Evolutionary conservation across 2,113 vertebrate species (phyloP).

Genomic region (Corythornis vintsioides): DNA sequence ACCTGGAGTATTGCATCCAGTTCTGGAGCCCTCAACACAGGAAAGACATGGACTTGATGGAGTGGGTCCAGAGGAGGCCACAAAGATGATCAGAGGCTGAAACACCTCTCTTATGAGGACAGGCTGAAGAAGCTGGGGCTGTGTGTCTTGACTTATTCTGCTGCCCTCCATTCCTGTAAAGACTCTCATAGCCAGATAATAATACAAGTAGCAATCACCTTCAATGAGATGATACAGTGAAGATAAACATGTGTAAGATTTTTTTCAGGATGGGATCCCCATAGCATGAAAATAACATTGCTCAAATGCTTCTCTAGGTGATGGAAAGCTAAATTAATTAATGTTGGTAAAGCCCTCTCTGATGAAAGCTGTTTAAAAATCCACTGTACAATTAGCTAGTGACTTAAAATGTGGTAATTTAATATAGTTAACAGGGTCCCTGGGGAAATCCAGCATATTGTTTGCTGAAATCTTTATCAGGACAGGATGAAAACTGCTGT

Average conservation of each 20-base stretch:
- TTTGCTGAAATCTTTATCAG: slow-evolving; percentile 23
- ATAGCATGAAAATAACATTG: slow-evolving; percentile 6
- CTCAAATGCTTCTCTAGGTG: slow-evolving; percentile 28
- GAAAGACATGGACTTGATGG: too few relatives aligned
- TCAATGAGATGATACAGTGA: background rate
- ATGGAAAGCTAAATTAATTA: slow-evolving; percentile 48
- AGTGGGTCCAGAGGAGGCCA: too few relatives aligned
- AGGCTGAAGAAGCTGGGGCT: too few relatives aligned
- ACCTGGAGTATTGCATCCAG: too few relatives aligned
- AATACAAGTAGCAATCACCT: background rate
- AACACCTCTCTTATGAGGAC: too few relatives aligned
- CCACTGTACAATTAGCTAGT: slow-evolving; percentile 29
- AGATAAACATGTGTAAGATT: background rate
- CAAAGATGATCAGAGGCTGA: too few relatives aligned
- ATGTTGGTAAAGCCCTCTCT: slow-evolving; percentile 28
- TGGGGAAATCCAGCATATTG: slow-evolving; percentile 21
- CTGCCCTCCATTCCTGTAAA: background rate
- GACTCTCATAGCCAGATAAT: background rate
- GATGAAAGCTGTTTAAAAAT: slow-evolving; percentile 39
- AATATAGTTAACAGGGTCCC: slow-evolving; percentile 28
- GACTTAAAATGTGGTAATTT: slow-evolving; percentile 46
- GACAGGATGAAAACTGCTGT: background rate
- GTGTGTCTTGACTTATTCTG: background rate
- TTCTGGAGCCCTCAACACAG: too few relatives aligned
- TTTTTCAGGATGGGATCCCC: background rate